A percentile compares a stretch with the other conserved stretches of the same genome.
Conservation (phyloP, 2,797 vertebrate genomes). For the Myotis daubentonii region DNA sequence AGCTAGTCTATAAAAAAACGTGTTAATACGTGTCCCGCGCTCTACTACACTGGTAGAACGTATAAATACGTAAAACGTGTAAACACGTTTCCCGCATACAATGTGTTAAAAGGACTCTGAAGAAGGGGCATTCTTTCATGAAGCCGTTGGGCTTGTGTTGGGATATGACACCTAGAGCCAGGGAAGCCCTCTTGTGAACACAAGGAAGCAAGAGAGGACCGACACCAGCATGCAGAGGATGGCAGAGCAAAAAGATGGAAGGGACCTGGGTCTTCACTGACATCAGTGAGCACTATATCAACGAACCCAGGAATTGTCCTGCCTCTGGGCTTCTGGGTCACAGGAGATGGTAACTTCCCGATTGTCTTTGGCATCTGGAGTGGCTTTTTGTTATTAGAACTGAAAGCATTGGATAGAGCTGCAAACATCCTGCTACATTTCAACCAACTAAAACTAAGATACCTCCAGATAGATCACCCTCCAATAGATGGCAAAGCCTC, state of each 20-base stretch:
- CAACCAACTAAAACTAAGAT: background rate
- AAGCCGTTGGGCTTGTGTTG: background rate
- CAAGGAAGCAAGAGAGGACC: background rate
- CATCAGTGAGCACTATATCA: background rate
- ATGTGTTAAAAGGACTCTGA: background rate
- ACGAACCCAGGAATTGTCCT: background rate
- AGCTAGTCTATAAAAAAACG: too few species aligned
- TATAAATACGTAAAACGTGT: too few species aligned
- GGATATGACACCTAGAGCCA: background rate
- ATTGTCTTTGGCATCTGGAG: background rate
- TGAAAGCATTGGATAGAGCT: background rate
- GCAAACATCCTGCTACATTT: background rate
- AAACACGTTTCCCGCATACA: too few species aligned
- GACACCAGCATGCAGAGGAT: background rate
- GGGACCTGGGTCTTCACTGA: background rate
- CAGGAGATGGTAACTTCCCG: background rate
- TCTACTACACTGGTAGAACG: too few species aligned
- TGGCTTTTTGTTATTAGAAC: conserved; percentile 10
- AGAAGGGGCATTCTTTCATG: background rate
- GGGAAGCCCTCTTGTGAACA: background rate
- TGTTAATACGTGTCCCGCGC: too few species aligned
- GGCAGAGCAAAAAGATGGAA: background rate
- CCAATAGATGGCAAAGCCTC: background rate
- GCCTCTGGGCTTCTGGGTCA: conserved; percentile 1
- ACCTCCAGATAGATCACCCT: background rate